phyloP scores from a whole-genome alignment of 2,797 vertebrate species.

The Diplodus puntazzo region DNA sequence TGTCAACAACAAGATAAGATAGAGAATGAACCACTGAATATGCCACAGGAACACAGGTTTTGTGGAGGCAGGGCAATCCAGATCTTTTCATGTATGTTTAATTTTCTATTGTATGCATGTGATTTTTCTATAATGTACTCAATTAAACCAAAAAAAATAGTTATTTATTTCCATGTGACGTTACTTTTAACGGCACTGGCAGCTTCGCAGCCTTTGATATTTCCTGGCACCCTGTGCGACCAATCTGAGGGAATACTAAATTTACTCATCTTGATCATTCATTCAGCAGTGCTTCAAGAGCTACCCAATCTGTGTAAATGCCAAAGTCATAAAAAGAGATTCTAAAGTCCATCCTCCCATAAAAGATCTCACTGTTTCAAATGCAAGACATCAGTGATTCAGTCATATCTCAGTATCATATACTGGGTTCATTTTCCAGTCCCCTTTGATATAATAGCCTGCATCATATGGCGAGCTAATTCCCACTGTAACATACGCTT shows the following conservation, averaged over 20 bases:
- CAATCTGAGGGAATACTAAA: constrained; percentile 58
- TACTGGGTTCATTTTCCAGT: constrained; percentile 33
- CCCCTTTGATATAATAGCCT: constrained; percentile 51
- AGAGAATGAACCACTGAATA: too few species aligned
- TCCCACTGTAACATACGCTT: constrained; percentile 62
- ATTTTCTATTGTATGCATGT: too few species aligned
- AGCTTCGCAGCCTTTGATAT: constrained; percentile 44
- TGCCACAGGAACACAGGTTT: too few species aligned
- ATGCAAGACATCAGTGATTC: constrained; percentile 30
- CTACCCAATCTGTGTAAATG: constrained; percentile 38
- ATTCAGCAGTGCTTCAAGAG: constrained; percentile 47
- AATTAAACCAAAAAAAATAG: too few species aligned
- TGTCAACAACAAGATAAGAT: too few species aligned
- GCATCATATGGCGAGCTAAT: constrained; percentile 62
- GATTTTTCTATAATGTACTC: too few species aligned
- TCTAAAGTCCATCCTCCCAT: constrained; percentile 12
- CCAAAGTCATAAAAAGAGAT: constrained; percentile 43
- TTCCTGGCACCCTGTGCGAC: constrained; percentile 38
- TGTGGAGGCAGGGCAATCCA: too few species aligned
- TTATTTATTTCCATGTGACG: constrained; percentile 21
- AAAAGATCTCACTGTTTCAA: constrained; percentile 1
- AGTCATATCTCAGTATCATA: constrained; percentile 29
- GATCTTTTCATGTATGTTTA: too few species aligned
- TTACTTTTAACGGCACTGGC: constrained; percentile 33
- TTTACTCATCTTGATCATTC: constrained; percentile 48